A percentile compares a stretch with the other conserved stretches of the same genome.
These are phyloP conservation scores for Hyles lineata DNA, from an alignment of 2,888 invertebrate genomes.

Conservation along the genomic window DNA sequence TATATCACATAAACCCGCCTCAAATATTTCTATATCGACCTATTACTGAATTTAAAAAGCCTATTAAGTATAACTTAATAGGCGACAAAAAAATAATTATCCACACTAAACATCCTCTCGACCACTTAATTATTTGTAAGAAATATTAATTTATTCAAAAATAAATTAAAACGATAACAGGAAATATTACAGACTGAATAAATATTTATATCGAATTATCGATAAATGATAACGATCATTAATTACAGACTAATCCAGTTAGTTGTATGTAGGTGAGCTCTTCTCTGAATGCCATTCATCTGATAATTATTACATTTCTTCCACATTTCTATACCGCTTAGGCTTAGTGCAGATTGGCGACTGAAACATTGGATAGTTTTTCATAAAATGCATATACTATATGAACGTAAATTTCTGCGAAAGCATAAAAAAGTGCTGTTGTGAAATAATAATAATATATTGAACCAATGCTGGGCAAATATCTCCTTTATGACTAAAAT, in stretches of 20 bases:
- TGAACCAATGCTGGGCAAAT: too few species aligned
- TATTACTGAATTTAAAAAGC: too few species aligned
- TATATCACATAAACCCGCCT: too few species aligned
- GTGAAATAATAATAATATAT: too few species aligned
- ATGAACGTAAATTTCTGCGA: too few species aligned
- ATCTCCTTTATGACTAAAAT: too few species aligned
- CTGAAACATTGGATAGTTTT: background rate
- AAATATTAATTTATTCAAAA: background rate
- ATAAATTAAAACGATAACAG: constrained; percentile 10
- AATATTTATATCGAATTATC: constrained; percentile 9
- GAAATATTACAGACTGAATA: constrained; percentile 16
- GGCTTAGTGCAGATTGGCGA: background rate
- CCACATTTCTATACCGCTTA: background rate
- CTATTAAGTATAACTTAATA: too few species aligned
- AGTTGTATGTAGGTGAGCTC: constrained; percentile 5
- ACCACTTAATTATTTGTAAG: background rate
- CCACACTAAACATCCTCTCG: background rate
- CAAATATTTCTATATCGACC: too few species aligned
- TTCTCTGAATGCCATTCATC: background rate
- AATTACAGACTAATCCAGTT: constrained; percentile 16
- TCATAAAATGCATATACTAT: too few species aligned
- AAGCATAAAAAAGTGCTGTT: too few species aligned
- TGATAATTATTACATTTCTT: background rate
- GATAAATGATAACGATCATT: constrained; percentile 17
- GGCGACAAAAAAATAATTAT: background rate